A percentile compares a stretch with the other conserved stretches of the same genome.
These are phyloP conservation scores for Turritopsis dohrnii DNA, from an alignment of 30 jellyfish, hydroid and myxozoan species.

Conservation along the genomic window DNA sequence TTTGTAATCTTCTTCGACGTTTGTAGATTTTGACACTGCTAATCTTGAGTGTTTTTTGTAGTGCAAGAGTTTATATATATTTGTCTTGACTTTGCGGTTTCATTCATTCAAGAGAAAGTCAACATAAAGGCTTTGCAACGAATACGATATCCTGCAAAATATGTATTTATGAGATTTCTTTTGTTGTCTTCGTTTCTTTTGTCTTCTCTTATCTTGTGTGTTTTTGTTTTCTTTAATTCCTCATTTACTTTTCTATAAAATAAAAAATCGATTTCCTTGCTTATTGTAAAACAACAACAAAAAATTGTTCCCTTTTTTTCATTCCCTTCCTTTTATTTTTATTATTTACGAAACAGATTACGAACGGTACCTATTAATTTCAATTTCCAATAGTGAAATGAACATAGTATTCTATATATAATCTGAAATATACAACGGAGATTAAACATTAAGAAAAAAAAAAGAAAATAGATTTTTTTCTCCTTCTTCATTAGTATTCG, in stretches of 20 bases:
- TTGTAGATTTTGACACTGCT: neutral
- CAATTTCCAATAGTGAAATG: neutral
- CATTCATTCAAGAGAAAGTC: neutral
- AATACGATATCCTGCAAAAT: neutral
- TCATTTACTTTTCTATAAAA: neutral
- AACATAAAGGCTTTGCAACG: neutral
- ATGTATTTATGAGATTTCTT: neutral
- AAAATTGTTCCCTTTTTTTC: neutral
- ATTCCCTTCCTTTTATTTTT: neutral
- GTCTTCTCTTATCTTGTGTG: neutral
- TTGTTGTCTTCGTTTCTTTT: neutral
- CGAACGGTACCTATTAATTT: neutral
- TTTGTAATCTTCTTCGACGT: neutral
- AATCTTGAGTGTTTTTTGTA: neutral
- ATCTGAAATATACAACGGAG: neutral
- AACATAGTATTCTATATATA: neutral
- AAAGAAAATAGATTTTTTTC: neutral
- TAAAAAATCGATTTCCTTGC: neutral
- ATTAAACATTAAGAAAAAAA: neutral
- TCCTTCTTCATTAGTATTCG: neutral
- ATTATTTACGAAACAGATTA: neutral
- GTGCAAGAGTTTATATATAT: neutral
- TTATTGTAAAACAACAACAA: neutral
- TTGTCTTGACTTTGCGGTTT: neutral
- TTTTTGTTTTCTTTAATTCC: no score